Evolutionary conservation across 2,888 invertebrate species (phyloP), one percentile per base, ranked within the genome.

Genomic region (Drosophila multiciliata): DNA sequence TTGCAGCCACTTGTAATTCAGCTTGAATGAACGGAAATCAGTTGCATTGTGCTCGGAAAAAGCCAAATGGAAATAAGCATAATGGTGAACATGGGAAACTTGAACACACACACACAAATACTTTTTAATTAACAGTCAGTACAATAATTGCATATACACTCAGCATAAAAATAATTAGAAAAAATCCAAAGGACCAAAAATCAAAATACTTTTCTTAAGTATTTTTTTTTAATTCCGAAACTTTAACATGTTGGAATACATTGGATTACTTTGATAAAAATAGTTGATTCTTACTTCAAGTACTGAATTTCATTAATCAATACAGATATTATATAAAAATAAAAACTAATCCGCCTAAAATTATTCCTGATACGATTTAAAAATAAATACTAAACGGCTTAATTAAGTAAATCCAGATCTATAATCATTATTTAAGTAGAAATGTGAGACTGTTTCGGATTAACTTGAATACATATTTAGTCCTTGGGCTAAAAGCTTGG

Each of bases 1-100:
- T 15, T 26, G 5, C 48, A 17, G 50, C 32, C 38, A 38, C 38
- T 38, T 17, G 17, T 8, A 12, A 20, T 42, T 12, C 20, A 15
- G 45, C 45, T 23, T 76, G 61, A 57, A 66, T 67, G 45, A 66
- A 77, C 73, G 80, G 80, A 80, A 80, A 80, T 81, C 80, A 78
- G 81, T 80, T 81, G 74, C 74, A 79, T 78, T 80, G 79, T 79
- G 79, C 80, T 73, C 52, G 52, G 45, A 55, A 65, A 70, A 73
- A 73, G 80, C 55, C 66, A 78, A 72, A 74, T 78, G 78, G 80
- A 81, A 72, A 81, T 69, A 81, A 81, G 81, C 79, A 77, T 68
- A 80, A 80, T 80, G 70, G 57, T 67, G 69, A 66, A 69, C 67
- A 48, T 66, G 60, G 52, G 35, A 35, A 55, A 48, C 71, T 63